These are phyloP conservation scores for Arbacia lixula DNA, from an alignment of 53 echinoderm and acorn worm species.

Conservation along the genomic window DNA sequence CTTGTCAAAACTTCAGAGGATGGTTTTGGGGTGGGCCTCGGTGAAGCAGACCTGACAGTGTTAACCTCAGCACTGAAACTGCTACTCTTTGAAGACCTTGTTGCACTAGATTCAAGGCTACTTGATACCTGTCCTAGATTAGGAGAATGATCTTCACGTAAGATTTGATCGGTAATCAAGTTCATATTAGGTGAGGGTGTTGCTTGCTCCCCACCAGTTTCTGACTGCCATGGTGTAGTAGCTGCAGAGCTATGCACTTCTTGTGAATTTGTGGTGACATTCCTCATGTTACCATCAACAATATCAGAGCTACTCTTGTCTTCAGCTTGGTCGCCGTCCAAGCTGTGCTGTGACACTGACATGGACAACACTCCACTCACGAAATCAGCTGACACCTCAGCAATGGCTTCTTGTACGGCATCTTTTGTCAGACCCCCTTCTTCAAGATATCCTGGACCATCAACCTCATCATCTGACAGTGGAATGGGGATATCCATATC, in stretches of 20 bases:
- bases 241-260: constrained; percentile 40
- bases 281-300: not conserved
- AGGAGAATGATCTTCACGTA: not conserved
- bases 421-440: constrained; percentile 9
- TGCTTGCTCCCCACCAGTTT: constrained; percentile 17
- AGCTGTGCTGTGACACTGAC: constrained; percentile 77
- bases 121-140: not conserved
- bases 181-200: constrained; percentile 25
- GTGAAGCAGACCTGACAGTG: constrained; percentile 14
- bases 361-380: constrained; percentile 75
- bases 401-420: constrained; percentile 77
- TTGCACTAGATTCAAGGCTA: not conserved
- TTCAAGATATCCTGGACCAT: not conserved
- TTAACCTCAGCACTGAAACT: not conserved
- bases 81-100: constrained; percentile 8
- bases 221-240: constrained; percentile 54
- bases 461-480: constrained; percentile 64
- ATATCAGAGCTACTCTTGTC: not conserved
- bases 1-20: constrained; percentile 43
- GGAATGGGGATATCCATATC: constrained; percentile 73
- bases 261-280: too few relatives aligned
- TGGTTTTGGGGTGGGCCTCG: not conserved
- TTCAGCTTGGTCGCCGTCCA: constrained; percentile 37
- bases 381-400: constrained; percentile 81
- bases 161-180: not conserved